phyloP scores from a whole-genome alignment of 2,797 vertebrate genomes.

The Gallinago nigripennis region DNA sequence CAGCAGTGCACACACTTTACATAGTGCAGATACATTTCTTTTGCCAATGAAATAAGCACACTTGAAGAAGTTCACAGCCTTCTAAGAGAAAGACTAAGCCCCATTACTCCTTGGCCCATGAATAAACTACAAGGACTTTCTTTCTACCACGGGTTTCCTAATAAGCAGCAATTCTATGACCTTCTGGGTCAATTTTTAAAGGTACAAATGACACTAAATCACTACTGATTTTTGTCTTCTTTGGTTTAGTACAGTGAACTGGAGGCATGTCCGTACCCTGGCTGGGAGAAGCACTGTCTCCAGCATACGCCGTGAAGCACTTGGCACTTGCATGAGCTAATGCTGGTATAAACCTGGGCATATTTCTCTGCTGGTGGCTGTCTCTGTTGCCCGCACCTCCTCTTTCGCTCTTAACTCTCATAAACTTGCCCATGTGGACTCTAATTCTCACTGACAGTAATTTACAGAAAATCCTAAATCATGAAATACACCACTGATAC shows the following conservation, averaged over 20 bases:
- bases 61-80: neutral
- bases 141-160: neutral
- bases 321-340: neutral
- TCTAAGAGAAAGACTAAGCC: neutral
- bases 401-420: neutral
- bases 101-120: rapidly evolving
- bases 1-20: neutral
- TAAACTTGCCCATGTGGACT: neutral
- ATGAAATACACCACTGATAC: neutral
- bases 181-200: neutral
- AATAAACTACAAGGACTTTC: neutral
- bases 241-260: neutral
- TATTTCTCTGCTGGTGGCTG: neutral
- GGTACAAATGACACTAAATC: neutral
- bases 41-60: neutral
- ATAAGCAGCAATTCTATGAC: neutral
- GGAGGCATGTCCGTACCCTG: neutral
- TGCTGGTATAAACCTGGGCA: neutral
- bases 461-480: slow-evolving; percentile 21
- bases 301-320: rapidly evolving
- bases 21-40: neutral
- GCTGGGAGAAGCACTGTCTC: neutral
- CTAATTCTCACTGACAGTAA: slow-evolving; percentile 1
- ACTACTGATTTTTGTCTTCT: neutral
- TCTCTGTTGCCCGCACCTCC: neutral